These are phyloP conservation scores for Panagrolaimus sp. DNA, from an alignment of 1,140 invertebrate species.

Conservation along the genomic window DNA sequence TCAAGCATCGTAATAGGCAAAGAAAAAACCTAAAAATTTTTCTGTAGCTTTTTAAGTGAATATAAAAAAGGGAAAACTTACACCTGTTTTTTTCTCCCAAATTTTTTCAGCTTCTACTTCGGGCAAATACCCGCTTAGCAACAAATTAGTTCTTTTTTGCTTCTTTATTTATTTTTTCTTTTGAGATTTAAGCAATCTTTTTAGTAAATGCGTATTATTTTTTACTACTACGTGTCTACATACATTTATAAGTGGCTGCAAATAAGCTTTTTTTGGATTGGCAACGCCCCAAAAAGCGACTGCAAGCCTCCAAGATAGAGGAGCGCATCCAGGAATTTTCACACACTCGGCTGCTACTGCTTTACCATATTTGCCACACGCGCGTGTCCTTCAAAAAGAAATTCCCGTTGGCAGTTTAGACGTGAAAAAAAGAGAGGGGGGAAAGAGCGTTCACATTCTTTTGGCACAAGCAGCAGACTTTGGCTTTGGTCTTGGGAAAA, in stretches of 20 bases:
- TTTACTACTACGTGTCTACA: background rate
- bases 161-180: background rate
- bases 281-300: background rate
- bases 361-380: background rate
- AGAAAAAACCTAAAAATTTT: too few species aligned
- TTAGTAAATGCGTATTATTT: background rate
- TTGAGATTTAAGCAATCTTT: slow-evolving; percentile 1
- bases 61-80: too few species aligned
- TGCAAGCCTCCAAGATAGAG: background rate
- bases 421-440: background rate
- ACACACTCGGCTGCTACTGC: slow-evolving; percentile 4
- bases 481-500: too few species aligned
- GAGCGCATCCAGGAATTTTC: slow-evolving; percentile 14
- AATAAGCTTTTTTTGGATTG: slow-evolving; percentile 6
- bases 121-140: too few species aligned
- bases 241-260: slow-evolving; percentile 7
- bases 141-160: too few species aligned
- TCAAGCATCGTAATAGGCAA: too few species aligned
- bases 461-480: too few species aligned
- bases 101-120: too few species aligned
- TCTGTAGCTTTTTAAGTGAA: too few species aligned
- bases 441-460: too few species aligned
- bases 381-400: slow-evolving; percentile 4
- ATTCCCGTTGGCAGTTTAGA: slow-evolving; percentile 9
- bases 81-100: too few species aligned